These are phyloP conservation scores for Harpegnathos saltator DNA, from an alignment of 1,140 invertebrate genomes.

Conservation along the genomic window DNA sequence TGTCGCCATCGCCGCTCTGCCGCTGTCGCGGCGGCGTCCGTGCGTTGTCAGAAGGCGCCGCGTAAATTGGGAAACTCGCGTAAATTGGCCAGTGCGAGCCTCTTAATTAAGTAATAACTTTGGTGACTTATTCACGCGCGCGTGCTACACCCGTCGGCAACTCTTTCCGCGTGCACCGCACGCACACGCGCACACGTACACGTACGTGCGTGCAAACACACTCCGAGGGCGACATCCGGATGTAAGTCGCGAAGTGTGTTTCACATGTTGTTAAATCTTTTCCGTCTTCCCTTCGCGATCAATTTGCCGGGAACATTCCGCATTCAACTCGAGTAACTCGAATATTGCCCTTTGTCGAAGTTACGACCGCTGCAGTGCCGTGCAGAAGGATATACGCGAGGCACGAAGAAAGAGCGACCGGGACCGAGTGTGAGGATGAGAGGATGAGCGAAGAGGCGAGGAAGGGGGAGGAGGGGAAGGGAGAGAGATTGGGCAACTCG, in stretches of 20 bases:
- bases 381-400: conserved; percentile 69
- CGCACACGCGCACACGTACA: no score
- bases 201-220: background rate
- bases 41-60: background rate
- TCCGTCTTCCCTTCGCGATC: conserved; percentile 54
- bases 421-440: background rate
- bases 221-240: background rate
- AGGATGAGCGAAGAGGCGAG: no score
- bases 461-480: conserved; percentile 9
- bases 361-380: conserved; percentile 44
- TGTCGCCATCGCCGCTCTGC: background rate
- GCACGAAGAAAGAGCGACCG: conserved; percentile 50
- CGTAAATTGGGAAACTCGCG: background rate
- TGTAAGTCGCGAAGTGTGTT: background rate
- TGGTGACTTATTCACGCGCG: background rate
- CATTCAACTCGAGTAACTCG: conserved; percentile 47
- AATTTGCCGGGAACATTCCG: conserved; percentile 54
- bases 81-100: background rate
- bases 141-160: no score
- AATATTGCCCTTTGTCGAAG: conserved; percentile 54
- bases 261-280: conserved; percentile 46
- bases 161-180: no score
- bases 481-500: conserved; percentile 54
- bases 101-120: conserved; percentile 32
- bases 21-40: conserved; percentile 14